Conservation (phyloP, 2,888 invertebrate genomes). For the Polyommatus iphigenia region DNA sequence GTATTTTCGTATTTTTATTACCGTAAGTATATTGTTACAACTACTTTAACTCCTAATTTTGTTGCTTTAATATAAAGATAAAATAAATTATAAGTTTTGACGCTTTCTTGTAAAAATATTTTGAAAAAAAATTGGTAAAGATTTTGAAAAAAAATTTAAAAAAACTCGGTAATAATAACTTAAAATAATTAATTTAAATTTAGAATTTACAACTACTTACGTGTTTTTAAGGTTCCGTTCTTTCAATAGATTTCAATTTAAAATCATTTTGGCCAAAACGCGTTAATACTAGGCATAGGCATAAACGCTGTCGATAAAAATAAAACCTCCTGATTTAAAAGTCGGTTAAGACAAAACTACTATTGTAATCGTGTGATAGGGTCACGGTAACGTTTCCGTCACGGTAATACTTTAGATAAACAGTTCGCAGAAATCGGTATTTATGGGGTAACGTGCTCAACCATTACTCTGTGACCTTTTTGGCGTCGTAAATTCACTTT, state of each 20-base stretch:
- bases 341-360: neutral
- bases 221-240: too few species aligned
- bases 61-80: too few species aligned
- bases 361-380: neutral
- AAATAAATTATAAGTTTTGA: too few species aligned
- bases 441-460: slow-evolving; percentile 1
- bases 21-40: neutral
- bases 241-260: too few species aligned
- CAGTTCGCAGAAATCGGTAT: slow-evolving; percentile 8
- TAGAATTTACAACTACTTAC: neutral
- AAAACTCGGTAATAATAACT: too few species aligned
- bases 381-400: neutral
- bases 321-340: neutral
- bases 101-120: too few species aligned
- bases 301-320: neutral
- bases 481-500: slow-evolving; percentile 14
- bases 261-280: too few species aligned
- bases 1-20: neutral
- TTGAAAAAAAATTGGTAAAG: too few species aligned
- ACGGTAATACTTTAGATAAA: neutral
- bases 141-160: too few species aligned
- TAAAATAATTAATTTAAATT: neutral
- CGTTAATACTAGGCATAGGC: too few species aligned
- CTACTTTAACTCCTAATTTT: too few species aligned
- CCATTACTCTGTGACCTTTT: slow-evolving; percentile 15